These are phyloP conservation scores for Lithobius niger DNA, from an alignment of 1,140 invertebrate species.

Conservation along the genomic window DNA sequence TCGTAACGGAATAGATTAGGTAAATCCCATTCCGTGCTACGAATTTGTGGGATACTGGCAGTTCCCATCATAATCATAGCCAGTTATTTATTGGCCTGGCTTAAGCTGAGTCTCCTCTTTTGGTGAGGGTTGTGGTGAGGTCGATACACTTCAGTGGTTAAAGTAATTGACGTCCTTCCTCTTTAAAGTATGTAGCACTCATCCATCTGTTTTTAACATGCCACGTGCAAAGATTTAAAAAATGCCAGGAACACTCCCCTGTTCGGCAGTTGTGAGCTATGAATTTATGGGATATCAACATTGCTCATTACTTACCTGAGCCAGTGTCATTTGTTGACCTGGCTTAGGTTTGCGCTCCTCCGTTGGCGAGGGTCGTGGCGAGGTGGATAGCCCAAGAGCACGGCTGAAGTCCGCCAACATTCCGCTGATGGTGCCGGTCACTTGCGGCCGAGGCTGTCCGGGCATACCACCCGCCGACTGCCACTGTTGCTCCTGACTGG, in stretches of 20 bases:
- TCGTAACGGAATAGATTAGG: no score
- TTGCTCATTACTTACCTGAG: conserved; percentile 13
- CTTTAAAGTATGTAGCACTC: neutral
- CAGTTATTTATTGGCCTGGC: no score
- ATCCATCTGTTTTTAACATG: neutral
- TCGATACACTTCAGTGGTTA: no score
- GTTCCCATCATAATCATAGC: no score
- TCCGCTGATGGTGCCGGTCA: conserved; percentile 18
- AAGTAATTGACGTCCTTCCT: neutral
- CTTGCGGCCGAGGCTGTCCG: neutral
- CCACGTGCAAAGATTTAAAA: neutral
- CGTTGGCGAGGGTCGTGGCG: conserved; percentile 30
- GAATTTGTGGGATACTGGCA: no score
- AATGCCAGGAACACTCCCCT: neutral
- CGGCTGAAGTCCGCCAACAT: conserved; percentile 41
- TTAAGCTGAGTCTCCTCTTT: no score
- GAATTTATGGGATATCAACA: neutral
- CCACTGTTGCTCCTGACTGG: neutral
- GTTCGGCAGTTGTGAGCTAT: neutral
- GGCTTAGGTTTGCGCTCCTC: conserved; percentile 24
- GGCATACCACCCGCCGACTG: neutral
- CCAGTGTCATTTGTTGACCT: conserved; percentile 15
- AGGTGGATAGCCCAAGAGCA: conserved; percentile 32
- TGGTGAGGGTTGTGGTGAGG: no score
- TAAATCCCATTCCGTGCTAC: no score